Conservation (phyloP, 2,888 invertebrate genomes). For the Cepaea hortensis region DNA sequence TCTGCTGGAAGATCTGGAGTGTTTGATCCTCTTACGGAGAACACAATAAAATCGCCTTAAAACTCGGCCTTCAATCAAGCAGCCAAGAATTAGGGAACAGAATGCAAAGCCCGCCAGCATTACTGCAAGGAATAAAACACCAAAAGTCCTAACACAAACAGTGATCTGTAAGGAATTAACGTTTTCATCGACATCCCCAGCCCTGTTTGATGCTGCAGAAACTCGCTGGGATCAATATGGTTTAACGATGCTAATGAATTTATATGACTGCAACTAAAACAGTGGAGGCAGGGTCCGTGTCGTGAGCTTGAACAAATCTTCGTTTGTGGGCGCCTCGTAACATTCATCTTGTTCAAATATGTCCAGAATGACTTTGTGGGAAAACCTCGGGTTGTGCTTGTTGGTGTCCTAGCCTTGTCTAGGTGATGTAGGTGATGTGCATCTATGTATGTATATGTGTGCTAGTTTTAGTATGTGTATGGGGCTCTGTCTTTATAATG, state of each 20-base stretch:
- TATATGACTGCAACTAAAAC: conserved; percentile 7
- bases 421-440: too few species aligned
- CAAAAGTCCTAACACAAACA: conserved; percentile 30
- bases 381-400: too few species aligned
- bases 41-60: conserved; percentile 26
- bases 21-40: background rate
- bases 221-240: conserved; percentile 17
- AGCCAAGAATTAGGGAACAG: background rate
- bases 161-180: conserved; percentile 28
- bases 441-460: too few species aligned
- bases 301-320: background rate
- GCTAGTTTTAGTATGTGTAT: too few species aligned
- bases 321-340: background rate
- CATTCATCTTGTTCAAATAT: too few species aligned
- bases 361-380: too few species aligned
- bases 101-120: conserved; percentile 11
- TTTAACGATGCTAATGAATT: conserved; percentile 27
- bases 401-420: too few species aligned
- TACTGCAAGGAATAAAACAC: conserved; percentile 24
- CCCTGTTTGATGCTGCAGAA: conserved; percentile 25
- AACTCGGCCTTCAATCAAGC: conserved; percentile 11
- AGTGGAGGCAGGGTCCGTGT: background rate
- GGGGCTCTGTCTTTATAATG: too few species aligned
- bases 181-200: background rate
- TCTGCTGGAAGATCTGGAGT: conserved; percentile 9